Percentiles rank a stretch among this genome's conserved stretches.
These are phyloP conservation scores for Tursiops truncatus DNA, from an alignment of 2,113 vertebrate species.

Conservation along the genomic window DNA sequence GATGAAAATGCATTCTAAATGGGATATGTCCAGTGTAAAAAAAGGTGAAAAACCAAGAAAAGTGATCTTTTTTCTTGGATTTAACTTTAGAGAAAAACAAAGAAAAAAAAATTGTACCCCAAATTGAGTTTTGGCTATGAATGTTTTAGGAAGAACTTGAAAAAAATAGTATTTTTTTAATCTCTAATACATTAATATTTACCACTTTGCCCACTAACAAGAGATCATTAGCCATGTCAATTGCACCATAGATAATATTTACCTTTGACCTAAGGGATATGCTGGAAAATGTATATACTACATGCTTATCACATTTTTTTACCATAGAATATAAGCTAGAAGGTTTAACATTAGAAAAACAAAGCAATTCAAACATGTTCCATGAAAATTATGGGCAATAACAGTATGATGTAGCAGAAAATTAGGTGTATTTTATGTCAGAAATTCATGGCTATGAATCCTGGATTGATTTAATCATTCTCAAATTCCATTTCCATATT, in stretches of 20 bases:
- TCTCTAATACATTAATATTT: neutral
- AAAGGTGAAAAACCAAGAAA: slow-evolving; percentile 38
- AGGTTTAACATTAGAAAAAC: slow-evolving; percentile 8
- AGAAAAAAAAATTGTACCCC: neutral
- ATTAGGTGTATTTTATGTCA: neutral
- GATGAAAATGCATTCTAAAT: slow-evolving; percentile 26
- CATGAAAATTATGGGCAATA: neutral
- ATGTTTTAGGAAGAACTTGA: neutral
- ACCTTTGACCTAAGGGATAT: neutral
- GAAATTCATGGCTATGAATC: neutral
- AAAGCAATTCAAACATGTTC: neutral
- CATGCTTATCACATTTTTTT: neutral
- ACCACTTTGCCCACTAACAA: neutral
- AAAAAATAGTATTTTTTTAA: neutral
- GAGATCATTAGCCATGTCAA: neutral
- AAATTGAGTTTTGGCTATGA: neutral
- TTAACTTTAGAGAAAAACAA: slow-evolving; percentile 21
- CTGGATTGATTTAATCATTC: neutral
- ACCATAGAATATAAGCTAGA: neutral
- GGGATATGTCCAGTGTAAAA: neutral
- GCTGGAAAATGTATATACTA: neutral
- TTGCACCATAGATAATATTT: neutral
- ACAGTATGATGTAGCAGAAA: neutral
- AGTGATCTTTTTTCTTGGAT: neutral
- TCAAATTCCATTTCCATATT: neutral